Evolutionary conservation across 2,113 vertebrate genomes (phyloP), one percentile per base, ranked within the genome.

Genomic region (Gallinago paraguaiae): DNA sequence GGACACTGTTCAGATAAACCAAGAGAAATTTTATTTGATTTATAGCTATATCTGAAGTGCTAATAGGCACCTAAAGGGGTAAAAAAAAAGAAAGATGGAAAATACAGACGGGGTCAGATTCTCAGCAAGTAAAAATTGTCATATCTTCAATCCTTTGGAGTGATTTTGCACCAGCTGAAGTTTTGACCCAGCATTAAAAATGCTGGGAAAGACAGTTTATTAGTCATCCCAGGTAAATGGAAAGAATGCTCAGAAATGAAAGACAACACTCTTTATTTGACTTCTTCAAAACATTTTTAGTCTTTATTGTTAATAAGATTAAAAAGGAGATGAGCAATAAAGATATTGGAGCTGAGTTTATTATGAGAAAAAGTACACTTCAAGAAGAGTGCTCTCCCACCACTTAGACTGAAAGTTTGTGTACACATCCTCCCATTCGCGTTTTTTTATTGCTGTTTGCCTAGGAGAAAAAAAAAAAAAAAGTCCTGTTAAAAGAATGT

Each of bases 401-500:
- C 96, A 98, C 98, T 98, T 97, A 98, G 94, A 89, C 92, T 53
- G 53, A 89, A 76, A 78, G 94, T 97, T 96, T 98, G 97, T 98
- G 97, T 98, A 98, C 97, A 98, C 96, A 98, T 97, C 96, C 95
- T 97, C 97, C 97, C 97, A 97, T 98, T 98, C 98, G 97, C 76
- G 53, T 96, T 97, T 96, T 98, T 98, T 99, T 98, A 98, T 98
- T 96, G 97, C 97, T 99, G 97, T 98, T 99, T 98, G 98, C 95
- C 97, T 96, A 94, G 96, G 94, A 86, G 83, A 57, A 61, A 20
- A 61, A 20, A 71, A 20, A 71, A 89, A 95, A 95, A 96, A 96
- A 97, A 97, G 96, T 86, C 88, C 76, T 37, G 7, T 95, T 95
- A 97, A 95, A 98, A 96, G 97, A 97, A 98, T 97, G 97, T 87